Base-by-base conservation (phyloP, 2,888 invertebrate species). In the Drosophila imparisetae region DNA sequence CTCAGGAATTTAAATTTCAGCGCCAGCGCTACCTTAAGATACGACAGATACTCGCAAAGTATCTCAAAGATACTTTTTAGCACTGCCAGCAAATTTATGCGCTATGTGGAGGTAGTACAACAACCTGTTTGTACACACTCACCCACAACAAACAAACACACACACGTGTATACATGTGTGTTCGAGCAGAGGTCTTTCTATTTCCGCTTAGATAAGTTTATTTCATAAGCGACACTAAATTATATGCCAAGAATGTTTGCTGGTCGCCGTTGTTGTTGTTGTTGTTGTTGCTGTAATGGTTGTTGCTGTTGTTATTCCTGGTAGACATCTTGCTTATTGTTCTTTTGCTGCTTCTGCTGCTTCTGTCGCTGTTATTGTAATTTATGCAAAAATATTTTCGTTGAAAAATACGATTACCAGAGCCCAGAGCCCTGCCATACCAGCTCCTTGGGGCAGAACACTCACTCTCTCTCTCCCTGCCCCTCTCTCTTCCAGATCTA, bases 141-240 rank as follows among this genome's bases (percentile, higher is more conserved):
- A 58, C 72, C 61, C 75, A 72, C 60, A 72, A 74, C 68, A 59
- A 53, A 67, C 55, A 57, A 50, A 18, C 38, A 49, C 50, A 45
- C 27, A 57, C 48, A 29, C 45, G 42, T 15, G n/a, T 36, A 15
- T 18, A 24, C 24, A 29, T 62, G 38, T 66, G 15, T 61, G 34
- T 48, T 62, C 29, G 34, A 42, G 55, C 57, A 62, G 50, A 61
- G 60, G 69, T 61, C 70, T 75, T 76, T 87, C 81, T 89, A 89
- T 87, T 89, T 89, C 88, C 89, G 88, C 88, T 89, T 84, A 89
- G 89, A 88, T 89, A 89, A 89, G 86, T 90, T 90, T 82, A 89
- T 88, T 90, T 90, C 89, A 89, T 89, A 86, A 88, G 80, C 89
- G 90, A 87, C 90, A 89, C 89, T 90, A 90, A 90, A 90, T 90